Evolutionary conservation across 2,113 vertebrate genomes (phyloP).

Genomic region (Daubentonia madagascariensis): DNA sequence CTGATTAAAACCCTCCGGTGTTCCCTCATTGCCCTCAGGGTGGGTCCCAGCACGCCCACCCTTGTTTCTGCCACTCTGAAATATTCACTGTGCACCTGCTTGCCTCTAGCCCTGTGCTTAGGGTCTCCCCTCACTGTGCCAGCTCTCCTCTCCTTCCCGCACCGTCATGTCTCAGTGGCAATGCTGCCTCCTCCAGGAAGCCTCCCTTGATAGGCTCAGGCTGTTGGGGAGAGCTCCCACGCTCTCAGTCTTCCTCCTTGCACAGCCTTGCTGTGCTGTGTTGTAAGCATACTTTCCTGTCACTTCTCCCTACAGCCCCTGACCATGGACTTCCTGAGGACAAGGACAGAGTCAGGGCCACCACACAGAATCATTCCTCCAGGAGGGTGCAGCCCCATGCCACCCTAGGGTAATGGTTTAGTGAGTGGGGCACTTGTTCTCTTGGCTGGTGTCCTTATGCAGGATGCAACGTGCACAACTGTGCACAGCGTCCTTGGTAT

Average conservation of each 20-base stretch:
- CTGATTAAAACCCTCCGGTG: background rate
- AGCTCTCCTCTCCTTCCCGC: background rate
- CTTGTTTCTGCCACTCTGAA: background rate
- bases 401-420: accelerated
- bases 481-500: too few species aligned
- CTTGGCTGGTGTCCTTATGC: background rate
- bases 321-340: background rate
- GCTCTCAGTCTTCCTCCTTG: background rate
- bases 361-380: background rate
- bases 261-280: too few species aligned
- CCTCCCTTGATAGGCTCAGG: background rate
- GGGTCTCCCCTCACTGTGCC: background rate
- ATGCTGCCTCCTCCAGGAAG: background rate
- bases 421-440: background rate
- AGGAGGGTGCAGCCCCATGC: accelerated
- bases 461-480: background rate
- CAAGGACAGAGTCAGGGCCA: background rate
- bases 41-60: too few species aligned
- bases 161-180: background rate
- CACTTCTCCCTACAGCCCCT: background rate
- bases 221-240: background rate
- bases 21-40: background rate
- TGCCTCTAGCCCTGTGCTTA: background rate
- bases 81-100: background rate
- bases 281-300: background rate